phyloP scores from a whole-genome alignment of 1,140 invertebrate species.

The Drosophila melanogaster region DNA sequence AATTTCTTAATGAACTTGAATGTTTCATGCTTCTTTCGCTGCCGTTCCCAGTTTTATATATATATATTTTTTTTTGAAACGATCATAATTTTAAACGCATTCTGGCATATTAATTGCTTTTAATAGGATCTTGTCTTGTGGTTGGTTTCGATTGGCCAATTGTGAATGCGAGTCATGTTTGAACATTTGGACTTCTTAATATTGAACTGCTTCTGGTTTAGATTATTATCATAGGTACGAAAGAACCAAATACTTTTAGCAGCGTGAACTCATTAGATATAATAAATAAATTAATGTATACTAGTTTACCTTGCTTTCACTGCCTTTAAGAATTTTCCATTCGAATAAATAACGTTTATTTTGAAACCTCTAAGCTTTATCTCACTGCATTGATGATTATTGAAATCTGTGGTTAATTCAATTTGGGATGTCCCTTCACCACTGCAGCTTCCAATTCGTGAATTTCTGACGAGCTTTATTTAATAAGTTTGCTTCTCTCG shows the following conservation, averaged over 20 bases:
- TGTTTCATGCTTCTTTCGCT: neutral
- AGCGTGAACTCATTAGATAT: neutral
- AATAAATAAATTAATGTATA: neutral
- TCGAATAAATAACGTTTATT: no score
- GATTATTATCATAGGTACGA: neutral
- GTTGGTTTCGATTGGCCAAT: neutral
- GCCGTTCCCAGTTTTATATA: neutral
- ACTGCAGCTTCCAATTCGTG: constrained; percentile 4
- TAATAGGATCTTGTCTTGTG: constrained; percentile 3
- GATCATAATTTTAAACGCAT: constrained; percentile 28
- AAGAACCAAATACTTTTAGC: neutral
- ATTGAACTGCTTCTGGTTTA: neutral
- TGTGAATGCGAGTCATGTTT: neutral
- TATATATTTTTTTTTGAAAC: no score
- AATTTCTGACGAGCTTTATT: constrained; percentile 18
- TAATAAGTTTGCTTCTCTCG: constrained; percentile 17
- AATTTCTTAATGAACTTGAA: constrained; percentile 52
- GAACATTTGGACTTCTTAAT: neutral
- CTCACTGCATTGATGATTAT: no score
- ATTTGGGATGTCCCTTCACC: neutral
- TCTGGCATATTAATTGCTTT: constrained; percentile 20
- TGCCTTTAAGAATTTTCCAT: neutral
- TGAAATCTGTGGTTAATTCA: no score
- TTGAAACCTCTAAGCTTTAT: no score
- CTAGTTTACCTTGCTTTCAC: neutral